Base-by-base conservation (phyloP, 2,888 invertebrate genomes). In the Drosophila acutilabella region DNA sequence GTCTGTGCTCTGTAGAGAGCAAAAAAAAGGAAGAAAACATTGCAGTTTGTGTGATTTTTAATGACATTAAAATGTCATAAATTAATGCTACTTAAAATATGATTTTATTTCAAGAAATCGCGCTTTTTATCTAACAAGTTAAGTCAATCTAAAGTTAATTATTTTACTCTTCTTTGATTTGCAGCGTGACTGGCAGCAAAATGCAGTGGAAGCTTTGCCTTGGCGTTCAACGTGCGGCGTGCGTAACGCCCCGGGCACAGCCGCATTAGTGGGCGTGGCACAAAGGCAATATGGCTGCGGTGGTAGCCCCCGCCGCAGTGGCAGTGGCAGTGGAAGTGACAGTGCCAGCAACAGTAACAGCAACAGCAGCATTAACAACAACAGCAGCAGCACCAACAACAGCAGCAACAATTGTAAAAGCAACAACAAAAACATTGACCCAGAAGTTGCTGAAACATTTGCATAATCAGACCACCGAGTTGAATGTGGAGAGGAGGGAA, bases 171-270 rank as follows among this genome's bases (percentile, higher is more conserved):
- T 7, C 0, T 14, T 7, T 4, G 7, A 23, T 1, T 71, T 70
- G 11, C 83, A 82, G 86, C 52, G 56, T n/a, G 40, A 16, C 20
- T 33, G 41, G 71, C 38, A 47, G 47, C 59, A 60, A 51, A 41
- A 83, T 83, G 83, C 83, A 69, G 79, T 51, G 62, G 44, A 14
- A 44, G 62, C 61, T 44, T 62, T 64, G 79, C 57, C 53, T 64
- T 38, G 64, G 26, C 58, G 54, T 56, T 48, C 77, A 71, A 64
- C 56, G 68, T 41, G 78, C 71, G 62, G 71, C 58, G 57, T 51
- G 65, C 62, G 45, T 47, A 54, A 71, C 66, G 69, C 72, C 69
- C 33, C 67, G 61, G 52, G 71, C 61, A 51, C 71, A 47, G 62
- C 53, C 57, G 47, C 78, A 57, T 58, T 82, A 86, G 69, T 75